Evolutionary conservation across 2,113 vertebrate species (phyloP).

Genomic region (Turdus rufiventris): DNA sequence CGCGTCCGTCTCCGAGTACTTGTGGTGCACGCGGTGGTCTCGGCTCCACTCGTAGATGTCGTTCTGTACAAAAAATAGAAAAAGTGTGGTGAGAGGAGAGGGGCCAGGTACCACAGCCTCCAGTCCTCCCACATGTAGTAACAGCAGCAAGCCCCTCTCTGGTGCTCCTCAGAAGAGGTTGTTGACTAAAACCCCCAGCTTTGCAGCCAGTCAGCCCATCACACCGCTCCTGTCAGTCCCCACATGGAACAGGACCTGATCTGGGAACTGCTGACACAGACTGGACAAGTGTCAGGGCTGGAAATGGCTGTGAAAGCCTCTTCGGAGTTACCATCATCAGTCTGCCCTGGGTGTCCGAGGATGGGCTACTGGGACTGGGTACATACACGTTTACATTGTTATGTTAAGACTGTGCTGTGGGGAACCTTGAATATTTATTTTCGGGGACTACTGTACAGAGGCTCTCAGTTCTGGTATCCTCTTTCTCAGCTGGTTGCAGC

Average conservation of each 20-base stretch:
- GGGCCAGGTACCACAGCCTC: not conserved
- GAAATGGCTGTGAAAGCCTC: not conserved
- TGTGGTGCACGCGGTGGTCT: conserved; percentile 78
- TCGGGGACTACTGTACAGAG: not conserved
- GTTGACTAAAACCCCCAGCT: not conserved
- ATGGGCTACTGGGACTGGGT: not conserved
- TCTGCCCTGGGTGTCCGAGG: not conserved
- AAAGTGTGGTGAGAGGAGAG: not conserved
- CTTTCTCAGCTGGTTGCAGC: not conserved
- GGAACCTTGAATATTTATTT: not conserved
- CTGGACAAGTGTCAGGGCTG: not conserved
- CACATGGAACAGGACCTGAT: not conserved
- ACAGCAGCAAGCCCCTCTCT: not conserved
- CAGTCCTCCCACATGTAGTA: not conserved
- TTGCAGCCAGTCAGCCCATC: not conserved
- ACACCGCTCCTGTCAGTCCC: not conserved
- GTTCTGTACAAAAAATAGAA: conserved; percentile 45
- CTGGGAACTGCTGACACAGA: not conserved
- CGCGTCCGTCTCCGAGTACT: conserved; percentile 76
- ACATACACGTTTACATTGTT: not conserved
- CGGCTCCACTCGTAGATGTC: conserved; percentile 79
- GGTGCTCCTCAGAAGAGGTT: not conserved
- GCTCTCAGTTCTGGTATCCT: not conserved
- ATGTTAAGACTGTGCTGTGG: not conserved
- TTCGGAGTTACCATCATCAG: not conserved